Evolutionary conservation across 92 coral and sea anemone species (phyloP), one percentile per base, ranked within the genome.

Genomic region (Parazoanthus atlanticus): DNA sequence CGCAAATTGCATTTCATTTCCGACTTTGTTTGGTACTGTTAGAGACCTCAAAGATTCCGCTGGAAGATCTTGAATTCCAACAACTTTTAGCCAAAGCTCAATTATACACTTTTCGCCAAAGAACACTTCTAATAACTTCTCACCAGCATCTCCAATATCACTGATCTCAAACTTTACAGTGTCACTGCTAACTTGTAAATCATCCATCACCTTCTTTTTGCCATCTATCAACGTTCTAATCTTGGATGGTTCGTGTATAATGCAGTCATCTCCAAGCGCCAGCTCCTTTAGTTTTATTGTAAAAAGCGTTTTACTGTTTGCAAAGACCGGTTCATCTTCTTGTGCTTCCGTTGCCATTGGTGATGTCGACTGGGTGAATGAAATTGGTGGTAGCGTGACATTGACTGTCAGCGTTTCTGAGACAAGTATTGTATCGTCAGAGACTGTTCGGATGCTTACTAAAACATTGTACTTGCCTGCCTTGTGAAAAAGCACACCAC

Each of bases 41-140:
- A n/a, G n/a, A n/a, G n/a, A n/a, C n/a, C 0, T 78, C 5, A 47
- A 47, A 8, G 26, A 34, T 19, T 17, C 43, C 5, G 2, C 12
- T 34, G 73, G 31, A 21, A 33, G 31, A 9, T 81, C 74, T 81
- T 81, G 46, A 81, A 81, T 16, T 26, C 85, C 85, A 7, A 81
- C 85, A 56, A 81, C 85, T 2, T 38, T 64, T 61, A 61, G 30
- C 54, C 6, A 31, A 23, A 81, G 52, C 30, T 34, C 21, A 19
- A 3, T 67, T 32, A 40, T 34, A 33, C n/a, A 5, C 56, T 61
- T 17, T 8, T 7, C 47, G 0, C 34, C 2, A 33, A 47, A 28
- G 7, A 15, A 10, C 28, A 33, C 75, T 36, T 36, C 3, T 3
- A 81, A 9, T 25, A 58, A 9, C 40, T 29, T 81, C 74, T 61